These are phyloP conservation scores for Umimayanthus chanpuru DNA, from an alignment of 92 coral and sea anemone species.

Conservation along the genomic window DNA sequence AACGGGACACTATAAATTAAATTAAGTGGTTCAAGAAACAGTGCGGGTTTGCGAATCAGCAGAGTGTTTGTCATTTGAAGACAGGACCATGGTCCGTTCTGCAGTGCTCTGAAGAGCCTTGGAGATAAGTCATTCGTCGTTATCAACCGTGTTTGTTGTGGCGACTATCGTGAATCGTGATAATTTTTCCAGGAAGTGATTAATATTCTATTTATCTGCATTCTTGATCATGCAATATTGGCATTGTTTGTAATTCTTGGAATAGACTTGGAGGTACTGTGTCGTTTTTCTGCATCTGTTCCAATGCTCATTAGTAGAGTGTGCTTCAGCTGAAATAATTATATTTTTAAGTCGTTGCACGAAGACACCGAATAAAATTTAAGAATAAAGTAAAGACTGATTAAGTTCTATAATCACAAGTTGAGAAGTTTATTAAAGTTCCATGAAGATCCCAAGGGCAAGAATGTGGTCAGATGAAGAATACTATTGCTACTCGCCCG, in stretches of 20 bases:
- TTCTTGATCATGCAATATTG: not conserved
- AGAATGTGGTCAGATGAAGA: slow-evolving; percentile 46
- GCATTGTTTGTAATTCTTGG: not conserved
- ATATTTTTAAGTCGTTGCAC: not conserved
- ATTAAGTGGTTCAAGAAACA: not conserved
- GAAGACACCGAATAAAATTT: not conserved
- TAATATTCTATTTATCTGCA: not conserved
- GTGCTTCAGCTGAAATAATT: not conserved
- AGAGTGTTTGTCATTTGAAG: not conserved
- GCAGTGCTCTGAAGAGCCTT: too few species aligned
- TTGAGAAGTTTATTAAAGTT: not conserved
- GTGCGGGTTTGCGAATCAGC: not conserved
- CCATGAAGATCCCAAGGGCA: not conserved
- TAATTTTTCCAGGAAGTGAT: slow-evolving; percentile 5
- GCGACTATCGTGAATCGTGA: not conserved
- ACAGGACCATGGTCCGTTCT: too few species aligned
- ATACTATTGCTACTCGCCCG: slow-evolving; percentile 38
- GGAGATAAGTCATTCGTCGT: not conserved
- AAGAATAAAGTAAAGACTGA: too few species aligned
- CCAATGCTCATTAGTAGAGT: not conserved
- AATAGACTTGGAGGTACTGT: not conserved
- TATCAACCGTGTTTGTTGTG: not conserved
- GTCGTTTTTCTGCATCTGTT: too few species aligned
- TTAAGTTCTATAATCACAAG: not conserved
- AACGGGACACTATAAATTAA: not conserved